These are phyloP conservation scores for Cinara cedri DNA, from an alignment of 2,888 invertebrate species.

Conservation along the genomic window DNA sequence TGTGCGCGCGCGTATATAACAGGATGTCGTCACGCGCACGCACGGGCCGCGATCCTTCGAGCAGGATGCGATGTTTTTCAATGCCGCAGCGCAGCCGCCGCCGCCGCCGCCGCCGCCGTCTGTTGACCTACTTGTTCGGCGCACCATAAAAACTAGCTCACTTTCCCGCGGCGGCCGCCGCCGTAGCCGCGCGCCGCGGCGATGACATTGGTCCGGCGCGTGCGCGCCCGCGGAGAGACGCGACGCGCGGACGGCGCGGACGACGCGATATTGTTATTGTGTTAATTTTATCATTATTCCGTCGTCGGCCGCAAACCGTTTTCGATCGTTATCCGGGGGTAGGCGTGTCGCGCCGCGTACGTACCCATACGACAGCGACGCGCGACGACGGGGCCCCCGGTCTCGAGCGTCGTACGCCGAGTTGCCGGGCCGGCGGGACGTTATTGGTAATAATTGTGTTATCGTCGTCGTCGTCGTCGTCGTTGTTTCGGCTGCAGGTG, in stretches of 20 bases:
- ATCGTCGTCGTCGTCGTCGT: too few relatives aligned
- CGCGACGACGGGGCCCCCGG: too few relatives aligned
- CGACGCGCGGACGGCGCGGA: background rate
- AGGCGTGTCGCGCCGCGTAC: too few relatives aligned
- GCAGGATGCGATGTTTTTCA: constrained; percentile 39
- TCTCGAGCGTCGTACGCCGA: too few relatives aligned
- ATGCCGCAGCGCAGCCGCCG: constrained; percentile 31
- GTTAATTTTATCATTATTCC: too few relatives aligned
- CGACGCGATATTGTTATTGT: too few relatives aligned
- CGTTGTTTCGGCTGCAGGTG: too few relatives aligned
- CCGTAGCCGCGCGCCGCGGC: constrained; percentile 3
- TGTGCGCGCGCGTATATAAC: background rate
- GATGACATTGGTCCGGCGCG: background rate
- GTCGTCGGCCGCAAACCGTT: background rate
- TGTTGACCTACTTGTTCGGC: constrained; percentile 49
- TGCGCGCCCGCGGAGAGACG: background rate
- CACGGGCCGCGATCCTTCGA: constrained; percentile 24
- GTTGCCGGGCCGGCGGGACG: too few relatives aligned
- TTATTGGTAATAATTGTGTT: too few relatives aligned
- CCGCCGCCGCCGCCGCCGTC: constrained; percentile 33
- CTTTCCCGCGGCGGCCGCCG: constrained; percentile 33
- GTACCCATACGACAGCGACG: too few relatives aligned
- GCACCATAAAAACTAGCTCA: constrained; percentile 50
- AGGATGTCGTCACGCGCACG: constrained; percentile 37
- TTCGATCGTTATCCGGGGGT: background rate